Evolutionary conservation across 2,113 vertebrate genomes (phyloP), one percentile per base, ranked within the genome.

Genomic region (Neodontobutis hainanensis): DNA sequence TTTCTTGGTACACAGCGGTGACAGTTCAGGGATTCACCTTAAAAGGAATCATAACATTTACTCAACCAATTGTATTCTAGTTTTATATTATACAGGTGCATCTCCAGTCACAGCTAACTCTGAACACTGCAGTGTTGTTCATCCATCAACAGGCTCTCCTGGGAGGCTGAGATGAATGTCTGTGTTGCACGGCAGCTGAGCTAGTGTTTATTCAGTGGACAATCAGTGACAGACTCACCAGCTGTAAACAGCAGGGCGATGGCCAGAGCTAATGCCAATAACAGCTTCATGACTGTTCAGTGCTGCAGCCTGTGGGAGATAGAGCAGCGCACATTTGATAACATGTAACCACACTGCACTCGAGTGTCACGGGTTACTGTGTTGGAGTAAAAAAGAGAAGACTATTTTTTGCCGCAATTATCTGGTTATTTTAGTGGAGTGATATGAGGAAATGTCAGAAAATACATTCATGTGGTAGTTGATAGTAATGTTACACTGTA

Each of bases 161-260:
- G 19, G 19, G 19, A 27, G 3, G 19, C 19, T 27, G 19, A 27
- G 19, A 8, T 40, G 38, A 40, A 8, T 40, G 38, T 46, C 44
- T 46, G 40, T 56, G 78, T 48, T 66, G 65, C 62, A 59, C 71
- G 51, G 68, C 63, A 55, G 74, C 59, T 27, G 45, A 61, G 32
- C 5, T 53, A 55, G 38, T 79, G 65, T 85, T 81, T 66, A 59
- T 50, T 70, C 63, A 77, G 78, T 77, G 79, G 83, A 80, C 51
- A 84, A 84, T 79, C 57, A 80, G 79, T 76, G 82, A 84, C 75
- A 80, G 55, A 88, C 92, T 89, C 73, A 93, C 92, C 86, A 35
- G 78, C 81, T 68, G 89, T 47, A 62, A 91, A 82, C 75, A 90
- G 70, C 73, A 92, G 75, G 43, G 71, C 8, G 4, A 88, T 19